These are phyloP conservation scores for Phoxinus dragarum DNA, from an alignment of 2,797 vertebrate species.

Conservation along the genomic window DNA sequence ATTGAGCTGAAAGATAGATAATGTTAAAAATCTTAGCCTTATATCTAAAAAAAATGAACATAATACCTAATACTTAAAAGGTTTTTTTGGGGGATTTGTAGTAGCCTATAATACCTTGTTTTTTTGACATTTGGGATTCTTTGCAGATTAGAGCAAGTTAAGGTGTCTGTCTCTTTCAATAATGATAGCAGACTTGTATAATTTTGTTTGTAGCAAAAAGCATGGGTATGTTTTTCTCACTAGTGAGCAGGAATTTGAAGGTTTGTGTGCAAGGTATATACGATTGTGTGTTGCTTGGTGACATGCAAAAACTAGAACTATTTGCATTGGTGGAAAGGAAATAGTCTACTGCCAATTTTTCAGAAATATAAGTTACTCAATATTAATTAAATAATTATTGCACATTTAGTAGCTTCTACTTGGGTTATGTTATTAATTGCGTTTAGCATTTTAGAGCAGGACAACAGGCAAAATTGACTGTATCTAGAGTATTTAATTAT, in stretches of 20 bases:
- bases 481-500: not conserved
- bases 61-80: not conserved
- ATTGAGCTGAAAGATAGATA: not conserved
- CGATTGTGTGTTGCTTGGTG: not conserved
- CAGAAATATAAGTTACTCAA: not conserved
- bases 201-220: not conserved
- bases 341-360: not conserved
- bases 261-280: not conserved
- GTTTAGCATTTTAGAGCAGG: not conserved
- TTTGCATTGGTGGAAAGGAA: conserved; percentile 12
- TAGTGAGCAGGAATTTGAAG: not conserved
- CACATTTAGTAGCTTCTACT: not conserved
- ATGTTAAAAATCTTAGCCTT: not conserved
- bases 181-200: not conserved
- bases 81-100: not conserved
- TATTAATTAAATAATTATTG: not conserved
- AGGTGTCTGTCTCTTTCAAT: not conserved
- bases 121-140: not conserved
- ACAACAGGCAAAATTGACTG: not conserved
- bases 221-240: not conserved
- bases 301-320: conserved; percentile 2
- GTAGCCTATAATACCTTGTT: not conserved
- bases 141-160: not conserved
- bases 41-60: not conserved
- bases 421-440: not conserved